Conservation (phyloP, 2,888 invertebrate genomes). For the Eupithecia exiguata region DNA sequence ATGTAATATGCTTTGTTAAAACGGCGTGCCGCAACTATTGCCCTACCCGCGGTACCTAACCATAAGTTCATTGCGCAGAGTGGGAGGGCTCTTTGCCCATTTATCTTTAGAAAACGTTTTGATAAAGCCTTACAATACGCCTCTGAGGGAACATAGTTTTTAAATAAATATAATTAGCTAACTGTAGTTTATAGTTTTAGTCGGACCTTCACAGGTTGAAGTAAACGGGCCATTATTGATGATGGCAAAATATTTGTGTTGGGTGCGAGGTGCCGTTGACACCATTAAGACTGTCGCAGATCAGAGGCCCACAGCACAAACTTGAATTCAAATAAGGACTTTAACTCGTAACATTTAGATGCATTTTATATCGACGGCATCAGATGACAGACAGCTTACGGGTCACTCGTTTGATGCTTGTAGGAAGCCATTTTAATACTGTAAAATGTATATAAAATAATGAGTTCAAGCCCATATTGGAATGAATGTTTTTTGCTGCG, state of each 20-base stretch:
- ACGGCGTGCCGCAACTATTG: background rate
- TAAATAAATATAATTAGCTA: conserved; percentile 54
- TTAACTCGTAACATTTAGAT: too few species aligned
- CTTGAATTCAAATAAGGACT: too few species aligned
- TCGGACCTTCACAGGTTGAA: background rate
- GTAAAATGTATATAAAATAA: too few species aligned
- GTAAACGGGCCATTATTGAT: background rate
- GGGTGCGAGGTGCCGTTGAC: background rate
- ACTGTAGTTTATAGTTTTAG: conserved; percentile 21
- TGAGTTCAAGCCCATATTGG: too few species aligned
- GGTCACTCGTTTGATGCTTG: too few species aligned
- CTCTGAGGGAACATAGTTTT: conserved; percentile 56
- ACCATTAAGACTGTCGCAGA: background rate
- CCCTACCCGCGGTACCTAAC: background rate
- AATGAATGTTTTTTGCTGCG: too few species aligned
- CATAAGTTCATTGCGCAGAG: conserved; percentile 77
- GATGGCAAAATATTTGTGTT: background rate
- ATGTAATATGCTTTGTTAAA: background rate
- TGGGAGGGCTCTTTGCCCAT: conserved; percentile 71
- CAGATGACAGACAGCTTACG: too few species aligned
- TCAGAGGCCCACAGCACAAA: too few species aligned
- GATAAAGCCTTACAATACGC: conserved; percentile 68
- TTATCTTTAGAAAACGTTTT: conserved; percentile 71
- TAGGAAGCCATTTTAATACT: too few species aligned
- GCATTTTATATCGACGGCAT: too few species aligned